These are phyloP conservation scores for Drosophila nr. perissopoda DNA, from an alignment of 2,888 invertebrate species.

Conservation along the genomic window DNA sequence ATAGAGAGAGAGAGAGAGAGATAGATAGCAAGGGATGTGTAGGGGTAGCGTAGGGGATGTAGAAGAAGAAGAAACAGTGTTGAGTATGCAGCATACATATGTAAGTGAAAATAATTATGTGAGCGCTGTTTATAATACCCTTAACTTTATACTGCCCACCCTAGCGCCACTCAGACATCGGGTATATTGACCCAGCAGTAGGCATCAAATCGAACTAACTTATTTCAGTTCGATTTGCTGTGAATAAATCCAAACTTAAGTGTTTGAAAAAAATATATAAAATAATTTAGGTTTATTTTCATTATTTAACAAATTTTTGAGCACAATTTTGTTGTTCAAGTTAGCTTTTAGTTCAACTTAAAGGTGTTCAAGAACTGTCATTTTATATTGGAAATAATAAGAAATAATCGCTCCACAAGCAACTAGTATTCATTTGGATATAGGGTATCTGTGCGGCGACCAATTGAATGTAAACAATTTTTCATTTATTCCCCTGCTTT, in stretches of 20 bases:
- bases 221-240: background rate
- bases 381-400: too few relatives aligned
- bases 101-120: constrained; percentile 33
- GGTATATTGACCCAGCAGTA: background rate
- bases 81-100: constrained; percentile 12
- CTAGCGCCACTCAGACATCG: background rate
- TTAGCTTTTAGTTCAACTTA: too few relatives aligned
- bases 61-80: background rate
- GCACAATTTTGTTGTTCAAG: too few relatives aligned
- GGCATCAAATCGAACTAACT: background rate
- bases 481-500: background rate
- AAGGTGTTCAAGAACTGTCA: too few relatives aligned
- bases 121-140: constrained; percentile 8
- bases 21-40: background rate
- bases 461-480: background rate
- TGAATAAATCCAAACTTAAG: too few relatives aligned
- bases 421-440: too few relatives aligned
- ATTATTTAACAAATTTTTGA: too few relatives aligned
- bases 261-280: too few relatives aligned
- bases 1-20: background rate
- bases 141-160: background rate
- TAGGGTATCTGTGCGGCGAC: background rate
- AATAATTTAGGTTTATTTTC: background rate
- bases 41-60: background rate
- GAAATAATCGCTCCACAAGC: too few relatives aligned